phyloP scores from a whole-genome alignment of 1,140 invertebrate genomes.

The Megathymus violae region DNA sequence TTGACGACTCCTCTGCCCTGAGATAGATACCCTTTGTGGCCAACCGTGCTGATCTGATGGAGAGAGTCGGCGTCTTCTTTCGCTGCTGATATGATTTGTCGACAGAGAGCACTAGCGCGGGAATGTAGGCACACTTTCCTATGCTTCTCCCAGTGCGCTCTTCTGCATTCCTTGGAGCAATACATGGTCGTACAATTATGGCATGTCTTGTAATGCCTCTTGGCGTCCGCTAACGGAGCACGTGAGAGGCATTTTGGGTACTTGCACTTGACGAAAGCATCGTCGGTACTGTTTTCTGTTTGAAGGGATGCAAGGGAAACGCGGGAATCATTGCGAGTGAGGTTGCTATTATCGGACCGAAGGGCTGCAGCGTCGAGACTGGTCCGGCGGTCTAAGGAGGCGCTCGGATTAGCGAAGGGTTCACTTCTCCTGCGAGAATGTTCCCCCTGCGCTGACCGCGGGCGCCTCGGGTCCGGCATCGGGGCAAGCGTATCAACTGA shows the following conservation, averaged over 20 bases:
- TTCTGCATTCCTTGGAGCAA: slow-evolving; percentile 92
- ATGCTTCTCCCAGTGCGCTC: slow-evolving; percentile 96
- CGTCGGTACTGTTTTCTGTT: slow-evolving; percentile 79
- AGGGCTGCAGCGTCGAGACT: slow-evolving; percentile 67
- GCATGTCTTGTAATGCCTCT: slow-evolving; percentile 92
- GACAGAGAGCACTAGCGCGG: slow-evolving; percentile 92
- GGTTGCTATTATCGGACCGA: slow-evolving; percentile 55
- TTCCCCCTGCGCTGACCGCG: slow-evolving; percentile 66
- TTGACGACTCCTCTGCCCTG: slow-evolving; percentile 96
- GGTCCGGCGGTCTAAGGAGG: slow-evolving; percentile 66
- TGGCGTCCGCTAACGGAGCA: slow-evolving; percentile 87
- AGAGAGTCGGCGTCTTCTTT: slow-evolving; percentile 92
- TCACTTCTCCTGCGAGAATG: slow-evolving; percentile 75
- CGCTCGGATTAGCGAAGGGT: slow-evolving; percentile 67
- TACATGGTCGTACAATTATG: slow-evolving; percentile 96
- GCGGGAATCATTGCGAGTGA: slow-evolving; percentile 73
- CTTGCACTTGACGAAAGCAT: slow-evolving; percentile 88
- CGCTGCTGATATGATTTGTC: slow-evolving; percentile 94
- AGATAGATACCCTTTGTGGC: slow-evolving; percentile 90
- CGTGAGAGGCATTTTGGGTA: slow-evolving; percentile 90
- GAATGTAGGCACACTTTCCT: slow-evolving; percentile 95
- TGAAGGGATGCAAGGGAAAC: slow-evolving; percentile 75
- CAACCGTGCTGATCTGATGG: slow-evolving; percentile 91
- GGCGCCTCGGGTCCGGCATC: slow-evolving; percentile 68
- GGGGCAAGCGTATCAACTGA: slow-evolving; percentile 79